Conservation (phyloP, 2,113 vertebrate genomes). For the Capreolus pygargus region DNA sequence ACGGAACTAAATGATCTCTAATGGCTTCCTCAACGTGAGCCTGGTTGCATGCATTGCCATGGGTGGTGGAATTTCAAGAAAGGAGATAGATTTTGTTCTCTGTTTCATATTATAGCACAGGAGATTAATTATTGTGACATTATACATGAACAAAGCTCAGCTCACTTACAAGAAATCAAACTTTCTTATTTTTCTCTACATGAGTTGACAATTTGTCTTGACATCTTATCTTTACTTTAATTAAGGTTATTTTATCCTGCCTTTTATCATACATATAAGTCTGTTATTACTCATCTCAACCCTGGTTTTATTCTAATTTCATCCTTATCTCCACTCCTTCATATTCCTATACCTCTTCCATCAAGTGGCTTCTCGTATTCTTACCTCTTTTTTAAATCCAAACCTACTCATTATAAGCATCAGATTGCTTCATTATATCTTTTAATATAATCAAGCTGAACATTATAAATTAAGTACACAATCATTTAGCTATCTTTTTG, state of each 20-base stretch:
- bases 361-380: background rate
- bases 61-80: background rate
- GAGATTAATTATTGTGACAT: background rate
- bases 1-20: background rate
- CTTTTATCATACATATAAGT: background rate
- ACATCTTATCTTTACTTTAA: background rate
- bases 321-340: background rate
- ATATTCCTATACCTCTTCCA: background rate
- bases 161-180: background rate
- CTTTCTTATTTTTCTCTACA: background rate
- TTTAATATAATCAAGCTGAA: background rate
- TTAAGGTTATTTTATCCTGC: background rate
- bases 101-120: background rate
- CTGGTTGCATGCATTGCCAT: background rate
- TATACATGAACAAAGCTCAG: background rate
- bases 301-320: background rate
- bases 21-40: background rate
- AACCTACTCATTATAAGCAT: background rate
- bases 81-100: background rate
- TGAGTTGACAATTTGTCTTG: background rate
- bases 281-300: background rate
- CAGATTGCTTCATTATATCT: background rate
- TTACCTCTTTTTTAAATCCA: background rate
- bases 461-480: background rate
- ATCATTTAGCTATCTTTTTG: background rate